Conservation (phyloP, 2,797 vertebrate species). For the Sarcophilus harrisii region DNA sequence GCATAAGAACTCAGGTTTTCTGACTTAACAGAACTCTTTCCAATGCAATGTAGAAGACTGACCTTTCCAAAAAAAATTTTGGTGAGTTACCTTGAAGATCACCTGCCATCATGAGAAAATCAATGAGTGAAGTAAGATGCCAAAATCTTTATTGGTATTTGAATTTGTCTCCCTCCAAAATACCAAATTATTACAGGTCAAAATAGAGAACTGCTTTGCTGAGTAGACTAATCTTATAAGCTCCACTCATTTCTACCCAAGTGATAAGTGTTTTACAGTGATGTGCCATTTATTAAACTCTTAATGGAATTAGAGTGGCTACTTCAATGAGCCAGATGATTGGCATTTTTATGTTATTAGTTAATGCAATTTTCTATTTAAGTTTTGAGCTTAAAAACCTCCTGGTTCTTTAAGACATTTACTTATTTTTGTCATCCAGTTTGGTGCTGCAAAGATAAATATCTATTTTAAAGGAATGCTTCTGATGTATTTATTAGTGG, state of each 20-base stretch:
- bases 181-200: neutral
- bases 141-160: neutral
- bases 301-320: slow-evolving; percentile 85
- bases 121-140: neutral
- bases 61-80: neutral
- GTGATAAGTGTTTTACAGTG: slow-evolving; percentile 77
- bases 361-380: slow-evolving; percentile 70
- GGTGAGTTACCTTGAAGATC: neutral
- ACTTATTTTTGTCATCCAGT: slow-evolving; percentile 32
- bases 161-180: neutral
- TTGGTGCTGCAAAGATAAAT: slow-evolving; percentile 32
- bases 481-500: slow-evolving; percentile 63
- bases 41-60: neutral
- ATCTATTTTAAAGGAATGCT: slow-evolving; percentile 58
- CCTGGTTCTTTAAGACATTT: slow-evolving; percentile 61
- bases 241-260: slow-evolving; percentile 74
- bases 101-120: neutral
- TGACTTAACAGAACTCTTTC: neutral
- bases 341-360: slow-evolving; percentile 75
- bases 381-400: slow-evolving; percentile 71
- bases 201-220: slow-evolving; percentile 2
- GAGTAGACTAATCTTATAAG: slow-evolving; percentile 80
- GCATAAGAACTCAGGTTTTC: neutral
- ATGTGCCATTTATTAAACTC: slow-evolving; percentile 82
- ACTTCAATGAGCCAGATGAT: slow-evolving; percentile 80